Base-by-base conservation (phyloP, 1,140 invertebrate genomes). In the Drosophila paulistorum region DNA sequence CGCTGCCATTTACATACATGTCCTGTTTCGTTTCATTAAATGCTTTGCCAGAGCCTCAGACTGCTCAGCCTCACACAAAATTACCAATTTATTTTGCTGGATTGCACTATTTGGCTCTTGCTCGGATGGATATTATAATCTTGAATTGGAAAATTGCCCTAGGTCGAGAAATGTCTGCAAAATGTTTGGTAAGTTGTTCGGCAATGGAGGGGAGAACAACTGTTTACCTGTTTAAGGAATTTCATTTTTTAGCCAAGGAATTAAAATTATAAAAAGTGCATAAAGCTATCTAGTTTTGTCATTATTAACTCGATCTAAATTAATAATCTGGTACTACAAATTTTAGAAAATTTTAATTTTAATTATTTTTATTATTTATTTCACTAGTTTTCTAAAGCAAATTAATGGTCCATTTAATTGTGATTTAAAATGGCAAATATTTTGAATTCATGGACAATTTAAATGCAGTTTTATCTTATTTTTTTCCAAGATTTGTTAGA, bases 61-160 rank as follows among this genome's bases (percentile, higher is more conserved):
- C 45, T 5, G 37, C 45, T 51, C 45, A 20, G 45, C 17, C 17
- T 80, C 80, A 67, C 83, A 84, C 84, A 72, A 82, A 87, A 87
- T 87, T 87, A 87, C 84, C 83, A 87, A 87, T 87, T 90, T 87
- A 89, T 89, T 87, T 89, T 80, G 80, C 74, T 77, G 58, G 69
- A 73, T 59, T 77, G 75, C 75, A 72, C 74, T 78, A 51, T 77
- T 78, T 89, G 83, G 79, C 74, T 70, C 73, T 55, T 59, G 71
- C 70, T 23, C 45, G 20, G 45, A 51, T 51, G 45, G 45, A 51
- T 51, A 51, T 51, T 51, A 51, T 51, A 51, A 51, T 51, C 45
- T 51, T 51, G 45, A 51, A 51, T 51, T 51, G 45, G 45, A 51
- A 51, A 51, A 51, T 51, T 51, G 45, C 45, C 45, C 17, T 23